Evolutionary conservation across 2,797 vertebrate species (phyloP).

Genomic region (Dendrocincla tyrannina): DNA sequence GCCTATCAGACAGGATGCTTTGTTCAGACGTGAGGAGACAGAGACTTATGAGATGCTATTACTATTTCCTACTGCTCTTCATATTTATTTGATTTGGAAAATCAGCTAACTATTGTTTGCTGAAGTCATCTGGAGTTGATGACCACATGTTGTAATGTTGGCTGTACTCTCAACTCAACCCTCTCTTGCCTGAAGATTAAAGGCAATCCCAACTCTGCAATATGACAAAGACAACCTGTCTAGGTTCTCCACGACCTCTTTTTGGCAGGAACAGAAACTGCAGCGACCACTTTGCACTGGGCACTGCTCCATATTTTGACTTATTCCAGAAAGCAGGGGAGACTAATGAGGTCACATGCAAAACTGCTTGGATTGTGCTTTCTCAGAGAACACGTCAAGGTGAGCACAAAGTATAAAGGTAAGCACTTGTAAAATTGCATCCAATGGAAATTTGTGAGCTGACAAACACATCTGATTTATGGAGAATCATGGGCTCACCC

Average conservation of each 20-base stretch:
- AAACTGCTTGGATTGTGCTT: neutral
- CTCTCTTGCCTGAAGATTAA: neutral
- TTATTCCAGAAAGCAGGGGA: neutral
- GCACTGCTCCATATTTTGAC: slow-evolving; percentile 38
- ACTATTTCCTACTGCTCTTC: neutral
- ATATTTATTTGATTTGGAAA: neutral
- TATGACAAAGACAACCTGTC: neutral
- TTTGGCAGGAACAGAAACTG: slow-evolving; percentile 4
- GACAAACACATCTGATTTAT: neutral
- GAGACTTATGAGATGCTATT: neutral
- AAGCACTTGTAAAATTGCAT: neutral
- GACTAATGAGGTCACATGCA: neutral
- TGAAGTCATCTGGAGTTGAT: neutral
- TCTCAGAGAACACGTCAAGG: neutral
- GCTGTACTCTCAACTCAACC: neutral
- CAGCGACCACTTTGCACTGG: neutral
- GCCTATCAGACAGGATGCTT: neutral
- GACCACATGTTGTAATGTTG: neutral
- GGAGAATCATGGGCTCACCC: neutral
- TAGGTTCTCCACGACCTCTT: neutral
- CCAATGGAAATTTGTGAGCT: neutral
- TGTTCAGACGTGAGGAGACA: neutral
- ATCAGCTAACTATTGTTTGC: neutral
- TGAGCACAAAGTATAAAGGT: neutral
- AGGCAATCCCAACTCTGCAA: neutral